phyloP scores from a whole-genome alignment of 2,113 vertebrate genomes.

The Ondatra zibethicus region DNA sequence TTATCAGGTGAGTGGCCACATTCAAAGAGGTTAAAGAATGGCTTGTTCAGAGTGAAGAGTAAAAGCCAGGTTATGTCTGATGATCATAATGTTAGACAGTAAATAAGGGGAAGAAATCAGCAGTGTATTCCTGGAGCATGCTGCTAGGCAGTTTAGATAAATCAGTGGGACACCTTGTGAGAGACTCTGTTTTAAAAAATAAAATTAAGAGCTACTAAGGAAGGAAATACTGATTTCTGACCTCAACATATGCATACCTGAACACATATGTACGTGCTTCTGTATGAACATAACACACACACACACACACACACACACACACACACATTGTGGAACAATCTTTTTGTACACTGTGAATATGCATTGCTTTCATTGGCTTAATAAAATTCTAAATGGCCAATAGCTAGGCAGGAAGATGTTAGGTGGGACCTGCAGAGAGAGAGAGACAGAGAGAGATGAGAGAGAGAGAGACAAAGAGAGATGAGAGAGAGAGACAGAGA shows the following conservation, averaged over 20 bases:
- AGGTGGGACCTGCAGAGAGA: too few species aligned
- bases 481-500: too few species aligned
- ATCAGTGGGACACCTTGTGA: not conserved
- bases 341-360: too few species aligned
- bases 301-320: not conserved
- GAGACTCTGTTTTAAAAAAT: not conserved
- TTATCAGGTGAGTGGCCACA: not conserved
- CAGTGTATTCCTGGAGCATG: not conserved
- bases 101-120: not conserved
- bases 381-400: too few species aligned
- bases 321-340: too few species aligned
- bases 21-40: not conserved
- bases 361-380: too few species aligned
- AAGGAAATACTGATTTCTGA: not conserved
- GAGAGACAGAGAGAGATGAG: too few species aligned
- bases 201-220: not conserved
- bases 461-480: too few species aligned
- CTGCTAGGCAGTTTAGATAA: not conserved
- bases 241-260: not conserved
- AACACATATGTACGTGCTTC: not conserved
- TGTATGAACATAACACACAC: not conserved
- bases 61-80: not conserved
- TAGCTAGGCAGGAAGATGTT: too few species aligned
- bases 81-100: not conserved
- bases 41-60: not conserved